phyloP scores from a whole-genome alignment of 2,888 invertebrate species.

The Netelia inedita region DNA sequence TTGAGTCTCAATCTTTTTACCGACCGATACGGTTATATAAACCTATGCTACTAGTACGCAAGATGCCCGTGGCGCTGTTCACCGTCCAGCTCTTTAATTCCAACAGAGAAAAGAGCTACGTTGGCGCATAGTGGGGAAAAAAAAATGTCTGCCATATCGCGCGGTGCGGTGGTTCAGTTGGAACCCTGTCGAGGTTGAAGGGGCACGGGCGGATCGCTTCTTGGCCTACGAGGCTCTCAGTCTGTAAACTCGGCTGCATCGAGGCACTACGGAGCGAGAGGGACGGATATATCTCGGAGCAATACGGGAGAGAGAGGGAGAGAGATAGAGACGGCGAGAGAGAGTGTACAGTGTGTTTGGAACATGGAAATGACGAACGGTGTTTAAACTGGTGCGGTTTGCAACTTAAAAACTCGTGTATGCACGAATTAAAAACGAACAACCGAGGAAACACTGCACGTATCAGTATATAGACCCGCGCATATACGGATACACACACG shows the following conservation, averaged over 20 bases:
- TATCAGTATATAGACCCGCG: neutral
- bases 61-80: neutral
- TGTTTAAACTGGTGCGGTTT: conserved; percentile 33
- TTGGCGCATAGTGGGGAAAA: neutral
- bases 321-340: conserved; percentile 1
- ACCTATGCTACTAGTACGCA: neutral
- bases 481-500: neutral
- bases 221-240: conserved; percentile 78
- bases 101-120: neutral
- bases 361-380: conserved; percentile 32
- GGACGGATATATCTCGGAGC: conserved; percentile 39
- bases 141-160: neutral
- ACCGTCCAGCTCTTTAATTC: neutral
- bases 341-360: conserved; percentile 39
- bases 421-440: conserved; percentile 6
- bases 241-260: conserved; percentile 83
- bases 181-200: conserved; percentile 72
- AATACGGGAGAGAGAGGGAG: conserved; percentile 1
- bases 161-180: neutral
- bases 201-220: conserved; percentile 83
- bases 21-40: too few species aligned
- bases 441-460: neutral
- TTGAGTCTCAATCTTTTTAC: too few species aligned
- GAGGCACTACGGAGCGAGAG: conserved; percentile 76
- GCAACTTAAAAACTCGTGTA: conserved; percentile 15